A percentile compares a stretch with the other conserved stretches of the same genome.
These are phyloP conservation scores for Heteromurus nitidus DNA, from an alignment of 2,888 invertebrate genomes.

Conservation along the genomic window DNA sequence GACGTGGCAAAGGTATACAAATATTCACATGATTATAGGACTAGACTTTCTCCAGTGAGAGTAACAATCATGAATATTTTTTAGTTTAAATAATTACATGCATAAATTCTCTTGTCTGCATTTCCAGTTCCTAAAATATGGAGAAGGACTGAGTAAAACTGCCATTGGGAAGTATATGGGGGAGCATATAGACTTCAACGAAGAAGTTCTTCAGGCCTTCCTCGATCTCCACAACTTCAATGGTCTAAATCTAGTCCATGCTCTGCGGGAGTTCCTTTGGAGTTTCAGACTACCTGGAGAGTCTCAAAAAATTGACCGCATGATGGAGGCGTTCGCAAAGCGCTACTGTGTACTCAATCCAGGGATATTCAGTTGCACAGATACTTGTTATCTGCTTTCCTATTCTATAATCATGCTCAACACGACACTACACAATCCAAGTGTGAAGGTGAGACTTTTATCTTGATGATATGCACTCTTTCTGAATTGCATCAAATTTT, in stretches of 20 bases:
- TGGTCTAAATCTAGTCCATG: slow-evolving; percentile 78
- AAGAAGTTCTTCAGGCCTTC: slow-evolving; percentile 77
- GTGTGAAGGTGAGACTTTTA: slow-evolving; percentile 77
- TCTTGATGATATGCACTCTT: too few species aligned
- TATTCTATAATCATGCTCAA: slow-evolving; percentile 80
- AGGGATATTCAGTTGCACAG: slow-evolving; percentile 74
- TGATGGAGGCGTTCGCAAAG: slow-evolving; percentile 72
- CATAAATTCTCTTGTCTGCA: slow-evolving; percentile 1
- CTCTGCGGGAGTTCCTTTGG: slow-evolving; percentile 78
- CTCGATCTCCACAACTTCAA: slow-evolving; percentile 78
- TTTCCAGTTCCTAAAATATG: slow-evolving; percentile 74
- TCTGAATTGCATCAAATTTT: too few species aligned
- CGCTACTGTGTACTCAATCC: slow-evolving; percentile 68
- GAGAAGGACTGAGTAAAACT: slow-evolving; percentile 79
- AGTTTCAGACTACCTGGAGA: slow-evolving; percentile 76
- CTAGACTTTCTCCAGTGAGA: not conserved
- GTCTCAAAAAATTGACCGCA: slow-evolving; percentile 70
- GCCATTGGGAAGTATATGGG: slow-evolving; percentile 79
- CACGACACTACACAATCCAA: slow-evolving; percentile 79
- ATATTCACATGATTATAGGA: not conserved
- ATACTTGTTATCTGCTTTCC: slow-evolving; percentile 79
- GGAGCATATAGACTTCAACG: slow-evolving; percentile 78
- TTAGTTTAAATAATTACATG: not conserved
- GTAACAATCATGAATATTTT: too few species aligned
- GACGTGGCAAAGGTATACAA: slow-evolving; percentile 67